These are phyloP conservation scores for Eciton burchellii DNA, from an alignment of 1,140 invertebrate genomes.

Conservation along the genomic window DNA sequence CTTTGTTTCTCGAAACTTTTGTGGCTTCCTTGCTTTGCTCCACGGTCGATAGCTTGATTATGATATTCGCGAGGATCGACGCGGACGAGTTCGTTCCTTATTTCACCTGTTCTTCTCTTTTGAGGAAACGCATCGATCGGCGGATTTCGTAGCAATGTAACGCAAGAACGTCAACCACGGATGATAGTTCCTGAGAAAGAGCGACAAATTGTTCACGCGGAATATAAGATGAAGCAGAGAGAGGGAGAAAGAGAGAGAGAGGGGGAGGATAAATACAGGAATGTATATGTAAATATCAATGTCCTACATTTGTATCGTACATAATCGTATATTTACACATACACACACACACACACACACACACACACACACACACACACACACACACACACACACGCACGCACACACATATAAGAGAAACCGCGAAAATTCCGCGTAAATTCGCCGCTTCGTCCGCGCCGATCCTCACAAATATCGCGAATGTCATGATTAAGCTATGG, in stretches of 20 bases:
- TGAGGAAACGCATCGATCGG: no score
- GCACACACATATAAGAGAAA: background rate
- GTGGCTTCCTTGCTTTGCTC: no score
- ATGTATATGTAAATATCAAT: slow-evolving; percentile 63
- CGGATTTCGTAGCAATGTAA: slow-evolving; percentile 58
- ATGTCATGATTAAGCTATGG: no score
- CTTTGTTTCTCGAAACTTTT: no score
- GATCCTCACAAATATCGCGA: no score
- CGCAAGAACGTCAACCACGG: slow-evolving; percentile 58
- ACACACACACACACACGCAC: background rate
- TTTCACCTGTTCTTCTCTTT: no score
- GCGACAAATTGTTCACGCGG: slow-evolving; percentile 59
- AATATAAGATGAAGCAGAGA: slow-evolving; percentile 64
- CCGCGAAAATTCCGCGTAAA: no score
- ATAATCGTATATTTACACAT: slow-evolving; percentile 50
- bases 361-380: slow-evolving; percentile 25
- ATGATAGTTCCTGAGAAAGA: slow-evolving; percentile 38
- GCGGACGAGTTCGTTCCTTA: no score
- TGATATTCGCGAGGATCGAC: no score
- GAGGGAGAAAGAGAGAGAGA: background rate
- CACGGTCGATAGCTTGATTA: no score
- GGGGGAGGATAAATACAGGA: slow-evolving; percentile 31
- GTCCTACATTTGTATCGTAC: no score
- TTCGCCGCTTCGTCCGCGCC: no score
- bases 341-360: slow-evolving; percentile 3